Conservation (phyloP, 2,113 vertebrate genomes). For the human region DNA sequence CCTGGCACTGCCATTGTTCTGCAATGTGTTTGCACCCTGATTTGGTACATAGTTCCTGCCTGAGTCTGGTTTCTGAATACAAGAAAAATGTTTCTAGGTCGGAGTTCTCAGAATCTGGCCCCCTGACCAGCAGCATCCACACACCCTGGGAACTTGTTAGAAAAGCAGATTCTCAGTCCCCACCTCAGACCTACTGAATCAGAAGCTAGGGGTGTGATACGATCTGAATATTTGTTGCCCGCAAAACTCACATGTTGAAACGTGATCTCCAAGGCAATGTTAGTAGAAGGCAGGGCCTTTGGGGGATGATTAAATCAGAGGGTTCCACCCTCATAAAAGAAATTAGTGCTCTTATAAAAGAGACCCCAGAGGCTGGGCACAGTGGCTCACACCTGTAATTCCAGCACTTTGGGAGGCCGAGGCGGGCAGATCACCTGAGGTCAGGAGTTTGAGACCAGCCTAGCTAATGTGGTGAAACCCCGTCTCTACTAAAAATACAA, state of each 20-base stretch:
- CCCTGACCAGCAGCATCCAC: no score
- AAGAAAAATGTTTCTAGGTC: neutral
- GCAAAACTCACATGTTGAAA: neutral
- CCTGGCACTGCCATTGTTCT: neutral
- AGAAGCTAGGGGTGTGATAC: neutral
- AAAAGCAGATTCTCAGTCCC: neutral
- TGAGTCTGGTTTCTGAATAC: neutral
- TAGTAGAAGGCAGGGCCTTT: neutral
- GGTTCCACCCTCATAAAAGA: neutral
- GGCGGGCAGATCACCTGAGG: no score
- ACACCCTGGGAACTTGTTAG: neutral
- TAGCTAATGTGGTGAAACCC: no score
- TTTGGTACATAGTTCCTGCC: neutral
- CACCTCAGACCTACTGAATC: neutral
- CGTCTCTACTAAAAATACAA: no score
- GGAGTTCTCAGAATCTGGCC: neutral
- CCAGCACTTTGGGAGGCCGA: no score
- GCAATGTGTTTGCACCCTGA: no score
- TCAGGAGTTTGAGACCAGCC: no score
- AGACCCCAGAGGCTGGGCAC: no score
- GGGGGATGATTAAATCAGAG: neutral
- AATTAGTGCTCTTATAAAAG: neutral
- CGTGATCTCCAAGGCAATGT: neutral
- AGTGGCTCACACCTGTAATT: no score
- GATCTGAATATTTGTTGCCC: neutral